Evolutionary conservation across 1,140 invertebrate genomes (phyloP), one percentile per base, ranked within the genome.

Genomic region (Zaprionus africanus): DNA sequence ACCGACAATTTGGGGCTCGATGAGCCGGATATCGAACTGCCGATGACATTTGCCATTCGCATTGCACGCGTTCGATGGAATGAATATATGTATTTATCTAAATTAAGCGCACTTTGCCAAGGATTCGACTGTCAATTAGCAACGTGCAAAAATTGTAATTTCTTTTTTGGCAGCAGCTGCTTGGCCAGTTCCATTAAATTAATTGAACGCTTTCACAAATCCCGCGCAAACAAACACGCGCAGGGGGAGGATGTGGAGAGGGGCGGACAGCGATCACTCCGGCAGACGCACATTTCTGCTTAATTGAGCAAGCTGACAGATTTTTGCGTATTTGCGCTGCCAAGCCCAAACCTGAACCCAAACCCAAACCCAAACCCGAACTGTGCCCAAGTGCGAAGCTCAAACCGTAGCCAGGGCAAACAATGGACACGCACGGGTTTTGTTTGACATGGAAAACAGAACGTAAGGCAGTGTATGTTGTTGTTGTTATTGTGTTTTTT

Each of bases 201-300:
- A 90, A 90, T 90, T 90, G 86, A 90, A 90, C 86, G 86, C 86
- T 90, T 90, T 90, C 86, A 90, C 86, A 90, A 90, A 82, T 87
- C 79, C 79, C 76, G 76, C 76, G 49, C 66, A 75, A 65, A 73
- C 22, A 58, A 77, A 54, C 31, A 11, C 9, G 62, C 34, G 22
- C 31, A 28, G 12, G 22, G 7, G 41, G 1, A 22, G 13, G 15
- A 26, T 5, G 43, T 7, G 11, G 3, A 38, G n/a, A 12, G n/a
- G 3, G 41, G 6, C 41, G 7, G 15, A 9, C 31, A 34, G 3
- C 31, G 31, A 15, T 15, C 41, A 17, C 2, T 17, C 15, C 41
- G 9, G n/a, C n/a, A 46, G 56, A 19, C 22, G 24, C 15, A 67
- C 24, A 36, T 63, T 74, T 68, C 53, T 60, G 78, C 68, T 84